Evolutionary conservation across 2,797 vertebrate genomes (phyloP).

Genomic region (Microhierax caerulescens): DNA sequence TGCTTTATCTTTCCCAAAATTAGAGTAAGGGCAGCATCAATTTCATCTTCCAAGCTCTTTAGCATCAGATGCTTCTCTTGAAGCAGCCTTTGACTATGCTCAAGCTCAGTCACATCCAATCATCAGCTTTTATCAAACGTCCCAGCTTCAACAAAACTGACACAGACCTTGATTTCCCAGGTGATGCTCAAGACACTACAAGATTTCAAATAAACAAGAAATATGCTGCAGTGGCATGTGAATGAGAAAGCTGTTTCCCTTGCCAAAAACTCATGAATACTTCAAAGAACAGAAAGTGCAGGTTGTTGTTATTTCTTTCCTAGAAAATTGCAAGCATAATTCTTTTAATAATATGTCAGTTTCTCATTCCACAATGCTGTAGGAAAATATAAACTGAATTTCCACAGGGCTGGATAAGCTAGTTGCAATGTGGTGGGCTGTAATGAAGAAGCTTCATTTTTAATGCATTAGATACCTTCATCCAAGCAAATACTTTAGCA

Average conservation of each 20-base stretch:
- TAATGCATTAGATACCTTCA: neutral
- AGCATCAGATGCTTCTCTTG: neutral
- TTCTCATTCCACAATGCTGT: neutral
- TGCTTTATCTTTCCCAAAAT: neutral
- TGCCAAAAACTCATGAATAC: constrained; percentile 8
- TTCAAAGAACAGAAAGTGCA: neutral
- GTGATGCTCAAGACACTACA: neutral
- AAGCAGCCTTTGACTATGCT: neutral
- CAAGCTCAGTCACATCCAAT: neutral
- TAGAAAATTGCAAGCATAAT: neutral
- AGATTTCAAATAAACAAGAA: constrained; percentile 47
- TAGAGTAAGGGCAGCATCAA: neutral
- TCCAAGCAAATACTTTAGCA: constrained; percentile 3
- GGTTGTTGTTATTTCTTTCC: neutral
- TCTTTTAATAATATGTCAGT: neutral
- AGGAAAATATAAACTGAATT: neutral
- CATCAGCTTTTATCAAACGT: constrained; percentile 18
- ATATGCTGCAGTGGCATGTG: neutral
- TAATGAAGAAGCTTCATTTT: constrained; percentile 1
- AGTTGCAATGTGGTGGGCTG: neutral
- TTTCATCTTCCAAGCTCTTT: neutral
- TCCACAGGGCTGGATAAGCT: neutral
- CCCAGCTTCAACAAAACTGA: neutral
- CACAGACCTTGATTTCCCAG: constrained; percentile 57
- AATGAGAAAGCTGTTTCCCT: constrained; percentile 27